Conservation (phyloP, 2,113 vertebrate genomes). For the Phyllostomus hastatus region DNA sequence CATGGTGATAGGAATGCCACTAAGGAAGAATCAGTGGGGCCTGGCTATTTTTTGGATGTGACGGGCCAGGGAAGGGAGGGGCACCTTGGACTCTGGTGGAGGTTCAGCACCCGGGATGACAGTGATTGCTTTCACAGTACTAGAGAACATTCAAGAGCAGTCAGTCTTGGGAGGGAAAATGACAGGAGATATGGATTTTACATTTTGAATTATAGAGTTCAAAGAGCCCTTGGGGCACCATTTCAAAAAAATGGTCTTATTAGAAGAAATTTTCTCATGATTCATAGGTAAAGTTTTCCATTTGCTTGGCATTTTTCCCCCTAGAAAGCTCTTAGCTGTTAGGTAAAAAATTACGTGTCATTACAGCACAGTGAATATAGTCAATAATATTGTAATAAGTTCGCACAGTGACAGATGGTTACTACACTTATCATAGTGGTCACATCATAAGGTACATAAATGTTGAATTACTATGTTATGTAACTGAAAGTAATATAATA, state of each 20-base stretch:
- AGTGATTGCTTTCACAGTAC: not conserved
- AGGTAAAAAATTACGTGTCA: conserved; percentile 5
- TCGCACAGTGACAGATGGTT: not conserved
- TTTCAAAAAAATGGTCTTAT: not conserved
- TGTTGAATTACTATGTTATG: not conserved
- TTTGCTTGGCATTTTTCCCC: conserved; percentile 29
- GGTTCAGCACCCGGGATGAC: not conserved
- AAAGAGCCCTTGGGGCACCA: not conserved
- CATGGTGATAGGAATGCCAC: not conserved
- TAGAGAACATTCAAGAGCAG: not conserved
- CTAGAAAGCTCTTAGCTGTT: conserved; percentile 74
- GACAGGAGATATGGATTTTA: not conserved
- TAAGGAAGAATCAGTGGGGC: rapidly evolving
- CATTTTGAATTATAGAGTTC: not conserved
- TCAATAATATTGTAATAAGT: not conserved
- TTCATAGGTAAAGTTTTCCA: not conserved
- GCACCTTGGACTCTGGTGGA: not conserved
- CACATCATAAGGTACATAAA: not conserved
- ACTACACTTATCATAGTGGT: not conserved
- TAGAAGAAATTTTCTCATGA: not conserved
- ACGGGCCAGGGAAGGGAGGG: not conserved
- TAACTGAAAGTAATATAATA: not conserved
- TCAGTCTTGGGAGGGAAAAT: not conserved
- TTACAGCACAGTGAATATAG: not conserved
- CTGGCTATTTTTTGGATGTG: not conserved